These are phyloP conservation scores for Aspidiotus destructor DNA, from an alignment of 2,888 invertebrate genomes.

Conservation along the genomic window DNA sequence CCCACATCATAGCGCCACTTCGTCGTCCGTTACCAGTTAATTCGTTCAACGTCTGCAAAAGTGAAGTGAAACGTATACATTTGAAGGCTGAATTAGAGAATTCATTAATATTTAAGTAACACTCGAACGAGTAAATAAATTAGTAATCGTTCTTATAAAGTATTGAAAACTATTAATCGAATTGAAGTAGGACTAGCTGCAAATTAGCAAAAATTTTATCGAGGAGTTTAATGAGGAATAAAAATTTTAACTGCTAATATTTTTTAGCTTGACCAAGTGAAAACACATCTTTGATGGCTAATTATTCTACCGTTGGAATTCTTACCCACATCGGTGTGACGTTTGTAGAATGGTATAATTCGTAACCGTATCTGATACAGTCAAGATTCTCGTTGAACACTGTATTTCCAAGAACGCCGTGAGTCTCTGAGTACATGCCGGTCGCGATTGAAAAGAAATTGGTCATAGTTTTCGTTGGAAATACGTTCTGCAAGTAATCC, in stretches of 20 bases:
- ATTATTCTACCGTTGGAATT: constrained; percentile 8
- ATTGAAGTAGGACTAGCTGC: no score
- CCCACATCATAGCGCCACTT: constrained; percentile 64
- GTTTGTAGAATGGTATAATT: constrained; percentile 47
- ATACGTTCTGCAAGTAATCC: constrained; percentile 52
- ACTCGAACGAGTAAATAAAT: no score
- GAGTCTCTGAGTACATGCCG: constrained; percentile 56
- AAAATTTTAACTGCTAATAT: no score
- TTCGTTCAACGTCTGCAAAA: constrained; percentile 50
- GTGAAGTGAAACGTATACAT: background rate
- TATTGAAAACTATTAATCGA: no score
- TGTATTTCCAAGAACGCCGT: constrained; percentile 57
- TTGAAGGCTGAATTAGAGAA: no score
- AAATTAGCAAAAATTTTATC: no score
- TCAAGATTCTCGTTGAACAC: constrained; percentile 47
- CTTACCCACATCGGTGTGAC: constrained; percentile 53
- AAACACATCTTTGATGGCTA: no score
- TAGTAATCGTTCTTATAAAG: no score
- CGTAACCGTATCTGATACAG: constrained; percentile 38
- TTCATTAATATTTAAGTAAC: no score
- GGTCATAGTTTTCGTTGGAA: constrained; percentile 62
- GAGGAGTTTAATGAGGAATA: no score
- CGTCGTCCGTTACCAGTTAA: constrained; percentile 45
- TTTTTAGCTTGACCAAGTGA: no score
- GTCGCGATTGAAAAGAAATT: constrained; percentile 65